phyloP scores from a whole-genome alignment of 2,888 invertebrate species.

The Cenopis cana region DNA sequence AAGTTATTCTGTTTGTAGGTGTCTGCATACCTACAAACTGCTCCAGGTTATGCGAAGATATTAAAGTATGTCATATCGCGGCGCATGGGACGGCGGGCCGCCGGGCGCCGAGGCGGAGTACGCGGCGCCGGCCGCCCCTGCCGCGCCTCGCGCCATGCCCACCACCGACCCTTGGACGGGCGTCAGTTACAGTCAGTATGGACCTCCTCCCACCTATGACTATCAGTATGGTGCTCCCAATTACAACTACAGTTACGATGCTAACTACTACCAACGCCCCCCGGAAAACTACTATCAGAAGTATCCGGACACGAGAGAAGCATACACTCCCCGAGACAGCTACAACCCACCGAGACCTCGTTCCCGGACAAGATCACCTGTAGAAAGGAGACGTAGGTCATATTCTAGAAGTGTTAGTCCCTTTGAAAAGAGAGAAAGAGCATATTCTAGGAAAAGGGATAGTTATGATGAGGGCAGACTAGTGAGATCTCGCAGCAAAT shows the following conservation, averaged over 20 bases:
- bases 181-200: conserved; percentile 76
- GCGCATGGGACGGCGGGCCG: conserved; percentile 82
- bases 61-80: conserved; percentile 80
- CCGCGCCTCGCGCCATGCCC: conserved; percentile 60
- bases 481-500: conserved; percentile 64
- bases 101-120: conserved; percentile 83
- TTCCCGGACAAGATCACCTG: conserved; percentile 42
- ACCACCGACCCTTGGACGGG: conserved; percentile 81
- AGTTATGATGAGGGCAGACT: conserved; percentile 64
- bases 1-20: conserved; percentile 90
- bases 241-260: conserved; percentile 68
- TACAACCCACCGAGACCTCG: conserved; percentile 50
- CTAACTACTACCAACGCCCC: conserved; percentile 65
- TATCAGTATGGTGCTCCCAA: conserved; percentile 65
- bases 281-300: conserved; percentile 62
- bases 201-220: conserved; percentile 66
- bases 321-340: conserved; percentile 53
- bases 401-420: conserved; percentile 70
- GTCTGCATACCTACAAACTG: conserved; percentile 85
- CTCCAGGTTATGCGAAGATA: conserved; percentile 83
- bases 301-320: conserved; percentile 57
- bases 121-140: conserved; percentile 67
- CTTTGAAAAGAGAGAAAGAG: conserved; percentile 60
- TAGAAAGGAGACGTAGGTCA: conserved; percentile 50
- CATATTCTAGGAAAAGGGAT: conserved; percentile 66